Percentiles rank a stretch among this genome's conserved stretches.
phyloP scores from a whole-genome alignment of 2,797 vertebrate genomes.

The Aldrovandia affinis region DNA sequence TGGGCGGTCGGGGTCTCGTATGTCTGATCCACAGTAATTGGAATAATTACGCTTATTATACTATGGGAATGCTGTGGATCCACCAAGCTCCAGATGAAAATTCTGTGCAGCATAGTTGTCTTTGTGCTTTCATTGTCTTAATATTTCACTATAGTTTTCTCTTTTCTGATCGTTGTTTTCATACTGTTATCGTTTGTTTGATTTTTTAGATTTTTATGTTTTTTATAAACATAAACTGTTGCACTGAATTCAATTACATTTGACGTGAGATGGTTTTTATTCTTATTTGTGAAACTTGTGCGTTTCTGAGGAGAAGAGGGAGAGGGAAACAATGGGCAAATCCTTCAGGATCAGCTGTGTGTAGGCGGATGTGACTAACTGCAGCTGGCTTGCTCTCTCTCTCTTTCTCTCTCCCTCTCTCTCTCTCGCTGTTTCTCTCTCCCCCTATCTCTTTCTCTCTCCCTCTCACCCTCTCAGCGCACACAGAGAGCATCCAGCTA shows the following conservation, averaged over 20 bases:
- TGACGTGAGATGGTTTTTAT: not conserved
- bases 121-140: not conserved
- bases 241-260: not conserved
- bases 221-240: not conserved
- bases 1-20: not conserved
- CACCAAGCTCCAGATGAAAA: not conserved
- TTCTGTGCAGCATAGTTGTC: not conserved
- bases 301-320: not conserved
- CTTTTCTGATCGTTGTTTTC: not conserved
- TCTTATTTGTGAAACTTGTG: not conserved
- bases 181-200: not conserved
- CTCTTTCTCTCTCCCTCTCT: not conserved
- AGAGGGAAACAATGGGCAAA: slow-evolving; percentile 17
- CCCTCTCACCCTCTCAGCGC: slow-evolving; percentile 15
- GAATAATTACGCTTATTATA: not conserved
- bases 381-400: slow-evolving; percentile 16
- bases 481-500: slow-evolving; percentile 12
- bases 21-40: not conserved
- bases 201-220: no score
- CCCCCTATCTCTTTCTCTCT: not conserved
- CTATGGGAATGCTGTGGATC: not conserved
- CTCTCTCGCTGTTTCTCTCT: no score
- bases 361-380: slow-evolving; percentile 32
- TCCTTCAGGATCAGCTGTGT: slow-evolving; percentile 31
- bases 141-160: not conserved